Conservation (phyloP, 2,797 vertebrate genomes). For the Coreius guichenoti region DNA sequence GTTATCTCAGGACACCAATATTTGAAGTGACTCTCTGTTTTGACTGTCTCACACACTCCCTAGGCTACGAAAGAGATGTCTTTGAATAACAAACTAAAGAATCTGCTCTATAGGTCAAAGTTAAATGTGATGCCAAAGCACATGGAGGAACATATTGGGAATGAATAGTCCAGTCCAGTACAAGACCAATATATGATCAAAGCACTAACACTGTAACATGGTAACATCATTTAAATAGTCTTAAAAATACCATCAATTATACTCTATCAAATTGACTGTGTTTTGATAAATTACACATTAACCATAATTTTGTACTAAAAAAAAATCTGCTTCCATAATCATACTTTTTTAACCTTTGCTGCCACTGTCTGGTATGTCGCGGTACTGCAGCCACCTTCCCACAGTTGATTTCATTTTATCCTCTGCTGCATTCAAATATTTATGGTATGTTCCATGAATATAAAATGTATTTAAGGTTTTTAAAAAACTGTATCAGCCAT, state of each 20-base stretch:
- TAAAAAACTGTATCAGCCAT: neutral
- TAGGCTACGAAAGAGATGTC: conserved; percentile 9
- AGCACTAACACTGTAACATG: conserved; percentile 20
- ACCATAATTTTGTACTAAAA: conserved; percentile 12
- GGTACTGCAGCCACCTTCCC: conserved; percentile 50
- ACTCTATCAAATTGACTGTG: neutral
- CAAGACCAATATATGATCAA: neutral
- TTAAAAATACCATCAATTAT: neutral
- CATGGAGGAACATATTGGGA: neutral
- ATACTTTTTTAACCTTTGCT: neutral
- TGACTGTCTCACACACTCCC: conserved; percentile 24
- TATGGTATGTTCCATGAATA: neutral
- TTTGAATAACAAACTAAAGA: conserved; percentile 45
- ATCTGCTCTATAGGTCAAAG: conserved; percentile 27
- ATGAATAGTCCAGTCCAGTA: neutral
- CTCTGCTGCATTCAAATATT: neutral
- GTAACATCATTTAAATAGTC: neutral
- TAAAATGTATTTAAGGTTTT: neutral
- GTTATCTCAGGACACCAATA: conserved; percentile 81
- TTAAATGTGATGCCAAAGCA: conserved; percentile 56
- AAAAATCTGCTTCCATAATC: neutral
- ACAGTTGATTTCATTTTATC: conserved; percentile 13
- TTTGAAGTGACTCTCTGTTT: conserved; percentile 48
- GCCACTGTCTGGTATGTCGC: conserved; percentile 52
- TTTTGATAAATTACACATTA: conserved; percentile 33